A percentile compares a stretch with the other conserved stretches of the same genome.
Evolutionary conservation across 2,888 invertebrate species (phyloP).

Genomic region (Ennomos erosarius): DNA sequence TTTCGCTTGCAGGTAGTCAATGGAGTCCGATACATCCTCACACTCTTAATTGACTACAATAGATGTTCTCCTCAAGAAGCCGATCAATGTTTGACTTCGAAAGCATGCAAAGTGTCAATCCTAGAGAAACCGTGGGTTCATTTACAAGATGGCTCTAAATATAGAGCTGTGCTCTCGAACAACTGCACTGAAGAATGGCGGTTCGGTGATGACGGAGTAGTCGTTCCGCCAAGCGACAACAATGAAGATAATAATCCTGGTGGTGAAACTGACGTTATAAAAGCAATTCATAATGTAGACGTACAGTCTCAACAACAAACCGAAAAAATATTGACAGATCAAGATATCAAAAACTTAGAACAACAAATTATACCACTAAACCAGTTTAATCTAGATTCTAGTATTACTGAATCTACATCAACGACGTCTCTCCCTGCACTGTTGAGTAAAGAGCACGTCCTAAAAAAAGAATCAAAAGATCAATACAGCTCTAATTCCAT

Average conservation of each 20-base stretch:
- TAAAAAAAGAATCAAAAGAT: slow-evolving; percentile 46
- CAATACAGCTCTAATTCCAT: slow-evolving; percentile 35
- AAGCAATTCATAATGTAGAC: slow-evolving; percentile 60
- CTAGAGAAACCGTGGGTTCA: slow-evolving; percentile 88
- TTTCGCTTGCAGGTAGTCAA: slow-evolving; percentile 81
- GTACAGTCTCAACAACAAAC: slow-evolving; percentile 57
- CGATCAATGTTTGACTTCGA: slow-evolving; percentile 60
- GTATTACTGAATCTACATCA: slow-evolving; percentile 25
- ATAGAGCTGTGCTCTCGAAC: slow-evolving; percentile 86
- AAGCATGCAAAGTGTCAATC: slow-evolving; percentile 86
- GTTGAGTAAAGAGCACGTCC: slow-evolving; percentile 43
- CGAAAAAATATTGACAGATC: slow-evolving; percentile 60
- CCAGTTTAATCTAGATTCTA: slow-evolving; percentile 36
- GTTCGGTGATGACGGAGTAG: slow-evolving; percentile 72
- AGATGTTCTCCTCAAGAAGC: slow-evolving; percentile 64
- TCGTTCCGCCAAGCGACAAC: slow-evolving; percentile 41
- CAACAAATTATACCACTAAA: slow-evolving; percentile 71
- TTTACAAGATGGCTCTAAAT: slow-evolving; percentile 83
- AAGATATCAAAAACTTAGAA: slow-evolving; percentile 67
- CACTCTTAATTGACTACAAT: slow-evolving; percentile 78
- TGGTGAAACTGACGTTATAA: slow-evolving; percentile 54
- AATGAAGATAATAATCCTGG: slow-evolving; percentile 37
- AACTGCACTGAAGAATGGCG: slow-evolving; percentile 87
- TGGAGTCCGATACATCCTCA: slow-evolving; percentile 85
- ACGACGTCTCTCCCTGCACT: slow-evolving; percentile 33